phyloP scores from a whole-genome alignment of 2,797 vertebrate genomes.

The Acanthopagrus latus region DNA sequence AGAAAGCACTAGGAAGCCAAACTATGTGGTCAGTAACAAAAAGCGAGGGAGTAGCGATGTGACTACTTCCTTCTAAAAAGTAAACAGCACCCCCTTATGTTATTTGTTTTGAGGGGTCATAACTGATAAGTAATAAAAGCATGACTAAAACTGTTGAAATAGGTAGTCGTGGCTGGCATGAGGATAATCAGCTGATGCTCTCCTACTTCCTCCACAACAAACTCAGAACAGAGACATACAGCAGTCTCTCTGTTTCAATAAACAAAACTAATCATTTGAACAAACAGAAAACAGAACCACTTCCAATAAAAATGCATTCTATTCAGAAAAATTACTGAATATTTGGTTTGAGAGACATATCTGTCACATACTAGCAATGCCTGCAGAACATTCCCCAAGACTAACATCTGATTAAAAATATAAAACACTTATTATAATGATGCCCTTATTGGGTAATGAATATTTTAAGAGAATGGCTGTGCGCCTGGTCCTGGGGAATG shows the following conservation, averaged over 20 bases:
- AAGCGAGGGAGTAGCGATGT: conserved; percentile 27
- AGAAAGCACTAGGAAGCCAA: conserved; percentile 1
- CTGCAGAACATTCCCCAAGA: background rate
- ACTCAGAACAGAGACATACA: conserved; percentile 2
- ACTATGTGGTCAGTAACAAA: background rate
- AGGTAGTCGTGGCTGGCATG: conserved; percentile 11
- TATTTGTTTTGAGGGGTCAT: conserved; percentile 17
- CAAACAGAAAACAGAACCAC: background rate
- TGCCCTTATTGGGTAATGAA: background rate
- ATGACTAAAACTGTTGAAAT: conserved; percentile 23
- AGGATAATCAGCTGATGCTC: conserved; percentile 64
- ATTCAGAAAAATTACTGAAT: background rate
- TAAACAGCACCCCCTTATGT: conserved; percentile 10
- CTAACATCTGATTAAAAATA: background rate
- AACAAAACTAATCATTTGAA: background rate
- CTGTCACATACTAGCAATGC: background rate
- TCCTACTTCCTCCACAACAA: conserved; percentile 28
- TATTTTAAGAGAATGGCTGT: background rate
- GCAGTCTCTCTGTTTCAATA: background rate
- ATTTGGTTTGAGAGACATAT: background rate
- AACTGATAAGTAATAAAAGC: conserved; percentile 21
- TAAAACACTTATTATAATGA: conserved; percentile 1
- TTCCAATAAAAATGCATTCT: background rate
- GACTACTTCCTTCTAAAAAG: conserved; percentile 22
- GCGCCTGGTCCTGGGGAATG: background rate